A percentile compares a stretch with the other conserved stretches of the same genome.
Evolutionary conservation across 2,797 vertebrate species (phyloP).

Genomic region (Xiphorhynchus erythropygius): DNA sequence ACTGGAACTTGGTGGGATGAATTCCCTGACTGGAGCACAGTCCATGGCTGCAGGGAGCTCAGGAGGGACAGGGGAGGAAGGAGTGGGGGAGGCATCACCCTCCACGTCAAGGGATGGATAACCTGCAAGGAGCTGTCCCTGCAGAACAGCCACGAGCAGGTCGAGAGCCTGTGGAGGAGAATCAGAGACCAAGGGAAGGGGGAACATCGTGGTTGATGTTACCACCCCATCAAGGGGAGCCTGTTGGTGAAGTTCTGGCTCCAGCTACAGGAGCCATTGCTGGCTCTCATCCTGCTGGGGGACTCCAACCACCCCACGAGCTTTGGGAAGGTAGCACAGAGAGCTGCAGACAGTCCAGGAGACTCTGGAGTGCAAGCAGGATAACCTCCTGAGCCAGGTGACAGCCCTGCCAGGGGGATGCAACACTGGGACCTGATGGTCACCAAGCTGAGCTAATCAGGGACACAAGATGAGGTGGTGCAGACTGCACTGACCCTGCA

Average conservation of each 20-base stretch:
- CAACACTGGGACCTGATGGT: neutral
- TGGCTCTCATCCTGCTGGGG: neutral
- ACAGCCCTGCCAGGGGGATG: neutral
- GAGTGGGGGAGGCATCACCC: no score
- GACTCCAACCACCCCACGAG: neutral
- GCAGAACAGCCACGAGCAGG: neutral
- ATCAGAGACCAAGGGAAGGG: neutral
- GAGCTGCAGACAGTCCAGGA: neutral
- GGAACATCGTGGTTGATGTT: accelerated
- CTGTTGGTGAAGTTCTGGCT: neutral
- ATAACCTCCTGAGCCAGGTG: neutral
- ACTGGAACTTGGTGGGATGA: neutral
- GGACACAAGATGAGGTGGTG: accelerated
- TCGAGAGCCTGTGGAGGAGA: neutral
- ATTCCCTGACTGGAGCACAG: neutral
- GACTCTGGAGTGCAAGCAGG: no score
- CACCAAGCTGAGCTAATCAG: accelerated
- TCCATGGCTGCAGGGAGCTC: accelerated
- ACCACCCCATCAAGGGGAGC: neutral
- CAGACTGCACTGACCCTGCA: neutral
- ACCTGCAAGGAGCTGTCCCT: neutral
- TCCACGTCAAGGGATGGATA: neutral
- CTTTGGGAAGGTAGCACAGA: neutral
- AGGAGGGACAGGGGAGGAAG: neutral
- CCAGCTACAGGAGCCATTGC: neutral